Base-by-base conservation (phyloP, 2,888 invertebrate species). In the Sarcophaga subvicina region DNA sequence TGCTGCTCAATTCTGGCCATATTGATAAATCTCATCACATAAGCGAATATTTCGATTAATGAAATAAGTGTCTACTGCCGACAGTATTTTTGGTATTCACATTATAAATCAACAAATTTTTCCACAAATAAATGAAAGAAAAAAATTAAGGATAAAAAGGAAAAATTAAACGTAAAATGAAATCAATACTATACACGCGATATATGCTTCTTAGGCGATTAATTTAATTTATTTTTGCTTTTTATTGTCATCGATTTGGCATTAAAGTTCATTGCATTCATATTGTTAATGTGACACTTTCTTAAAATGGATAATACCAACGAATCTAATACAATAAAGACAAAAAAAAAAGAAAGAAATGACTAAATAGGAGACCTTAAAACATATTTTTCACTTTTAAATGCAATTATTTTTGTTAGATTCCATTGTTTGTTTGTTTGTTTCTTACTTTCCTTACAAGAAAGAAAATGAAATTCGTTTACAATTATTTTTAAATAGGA, bases 21-120 rank as follows among this genome's bases (percentile, higher is more conserved):
- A 83, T 84, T 83, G 78, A 88, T 63, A 85, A 89, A 85, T 80
- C 84, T 89, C 83, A 89, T 89, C 88, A 88, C 86, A 88, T 87
- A 89, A 89, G 89, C 88, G 89, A 89, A 89, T 88, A 88, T 88
- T 82, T 88, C 66, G 78, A 75, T 82, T 85, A 81, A 25, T 86
- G 88, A 88, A 88, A 88, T 88, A 83, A 25, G 83, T 66, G 75
- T 75, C 17, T 78, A 17, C 78, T 59, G 60, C 76, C 75, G 76
- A 83, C 83, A 76, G 79, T 76, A 66, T 49, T 75, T 25, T 81
- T 80, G 82, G 82, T 84, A 80, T 86, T 70, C 77, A 4, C 80
- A 60, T 22, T 22, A 86, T 76, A 72, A 76, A 72, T 49, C 71
- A 77, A 80, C 72, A 80, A 85, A 80, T 73, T 62, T 72, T 80